Evolutionary conservation across 2,888 invertebrate genomes (phyloP).

Genomic region (Halictus quadricinctus): DNA sequence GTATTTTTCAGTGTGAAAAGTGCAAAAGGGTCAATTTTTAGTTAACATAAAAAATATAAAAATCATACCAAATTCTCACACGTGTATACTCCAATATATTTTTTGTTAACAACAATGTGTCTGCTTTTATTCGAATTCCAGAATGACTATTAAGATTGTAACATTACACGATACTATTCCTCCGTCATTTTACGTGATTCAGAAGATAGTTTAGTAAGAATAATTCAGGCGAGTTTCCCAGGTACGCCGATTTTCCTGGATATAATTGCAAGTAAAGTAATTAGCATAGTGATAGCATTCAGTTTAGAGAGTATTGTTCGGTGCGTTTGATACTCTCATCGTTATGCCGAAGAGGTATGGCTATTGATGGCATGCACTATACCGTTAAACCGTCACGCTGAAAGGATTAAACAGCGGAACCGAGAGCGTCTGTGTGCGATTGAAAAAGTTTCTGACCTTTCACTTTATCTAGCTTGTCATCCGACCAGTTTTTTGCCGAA

Average conservation of each 20-base stretch:
- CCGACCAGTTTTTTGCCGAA: neutral
- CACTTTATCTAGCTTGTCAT: slow-evolving; percentile 34
- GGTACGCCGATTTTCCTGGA: slow-evolving; percentile 8
- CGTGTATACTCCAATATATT: neutral
- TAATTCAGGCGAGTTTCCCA: neutral
- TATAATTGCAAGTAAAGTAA: slow-evolving; percentile 17
- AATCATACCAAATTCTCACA: neutral
- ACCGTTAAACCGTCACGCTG: slow-evolving; percentile 78
- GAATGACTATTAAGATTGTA: neutral
- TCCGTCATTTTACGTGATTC: neutral
- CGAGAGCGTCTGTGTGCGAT: slow-evolving; percentile 37
- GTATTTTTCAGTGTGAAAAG: neutral
- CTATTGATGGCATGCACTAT: slow-evolving; percentile 73
- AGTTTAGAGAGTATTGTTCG: slow-evolving; percentile 49
- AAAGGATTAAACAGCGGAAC: slow-evolving; percentile 73
- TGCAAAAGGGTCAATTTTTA: too few relatives aligned
- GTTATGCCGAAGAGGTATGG: slow-evolving; percentile 40
- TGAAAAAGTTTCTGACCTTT: slow-evolving; percentile 52
- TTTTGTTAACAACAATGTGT: neutral
- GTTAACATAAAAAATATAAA: too few relatives aligned
- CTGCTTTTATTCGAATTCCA: neutral
- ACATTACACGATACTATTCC: neutral
- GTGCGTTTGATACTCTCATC: slow-evolving; percentile 23
- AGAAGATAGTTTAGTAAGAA: neutral
- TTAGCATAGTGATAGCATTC: slow-evolving; percentile 41